phyloP scores from a whole-genome alignment of 35 echinoderm and acorn worm genomes.

The Lytechinus variegatus region DNA sequence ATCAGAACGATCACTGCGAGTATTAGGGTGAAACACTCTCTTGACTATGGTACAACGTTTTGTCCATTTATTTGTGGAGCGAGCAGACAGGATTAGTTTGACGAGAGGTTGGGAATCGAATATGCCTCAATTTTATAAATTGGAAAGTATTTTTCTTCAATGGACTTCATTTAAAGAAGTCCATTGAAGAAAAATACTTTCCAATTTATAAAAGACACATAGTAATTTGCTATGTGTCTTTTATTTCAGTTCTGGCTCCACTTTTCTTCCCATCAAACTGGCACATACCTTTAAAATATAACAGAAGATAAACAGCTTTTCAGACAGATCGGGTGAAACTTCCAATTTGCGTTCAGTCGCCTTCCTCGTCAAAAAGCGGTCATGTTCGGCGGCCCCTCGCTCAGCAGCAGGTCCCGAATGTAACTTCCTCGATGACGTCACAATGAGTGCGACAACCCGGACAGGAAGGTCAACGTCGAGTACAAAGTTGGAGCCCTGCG shows the following conservation, averaged over 20 bases:
- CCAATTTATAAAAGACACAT: too few relatives aligned
- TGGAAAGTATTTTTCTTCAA: too few relatives aligned
- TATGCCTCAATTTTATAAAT: too few relatives aligned
- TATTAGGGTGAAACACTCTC: too few relatives aligned
- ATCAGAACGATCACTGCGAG: too few relatives aligned
- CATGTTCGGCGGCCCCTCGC: conserved; percentile 15
- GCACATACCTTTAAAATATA: conserved; percentile 16
- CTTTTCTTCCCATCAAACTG: background rate
- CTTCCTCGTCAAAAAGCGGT: background rate
- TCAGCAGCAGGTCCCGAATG: conserved; percentile 13
- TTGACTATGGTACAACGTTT: too few relatives aligned
- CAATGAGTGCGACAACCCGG: conserved; percentile 35
- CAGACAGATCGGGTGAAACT: background rate
- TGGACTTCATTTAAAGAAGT: too few relatives aligned
- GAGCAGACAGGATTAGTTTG: too few relatives aligned
- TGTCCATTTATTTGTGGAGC: too few relatives aligned
- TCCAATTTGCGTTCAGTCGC: background rate
- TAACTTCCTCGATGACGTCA: conserved; percentile 47
- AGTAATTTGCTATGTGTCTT: background rate
- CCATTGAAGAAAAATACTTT: too few relatives aligned
- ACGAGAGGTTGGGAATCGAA: too few relatives aligned
- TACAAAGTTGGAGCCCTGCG: background rate
- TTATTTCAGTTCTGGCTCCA: conserved; percentile 29
- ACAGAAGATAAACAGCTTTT: conserved; percentile 31
- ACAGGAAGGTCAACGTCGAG: conserved; percentile 42